Evolutionary conservation across 1,140 invertebrate species (phyloP).

Genomic region (Camponotus floridanus): DNA sequence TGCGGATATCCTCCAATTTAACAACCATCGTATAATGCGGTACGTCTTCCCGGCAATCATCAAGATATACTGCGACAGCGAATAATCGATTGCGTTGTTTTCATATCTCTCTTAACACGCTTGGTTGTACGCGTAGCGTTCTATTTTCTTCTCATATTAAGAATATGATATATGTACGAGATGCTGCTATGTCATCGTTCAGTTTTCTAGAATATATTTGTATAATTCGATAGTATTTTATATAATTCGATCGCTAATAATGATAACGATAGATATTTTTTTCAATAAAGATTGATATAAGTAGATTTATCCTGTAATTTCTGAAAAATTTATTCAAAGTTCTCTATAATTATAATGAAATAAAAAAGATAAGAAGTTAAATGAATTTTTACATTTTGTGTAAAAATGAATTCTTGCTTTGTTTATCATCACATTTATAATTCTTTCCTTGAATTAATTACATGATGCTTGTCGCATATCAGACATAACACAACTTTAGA

Average conservation of each 20-base stretch:
- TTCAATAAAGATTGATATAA: no score
- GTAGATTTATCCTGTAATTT: no score
- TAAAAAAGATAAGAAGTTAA: neutral
- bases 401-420: neutral
- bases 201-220: neutral
- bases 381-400: neutral
- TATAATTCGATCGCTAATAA: no score
- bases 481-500: neutral
- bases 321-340: neutral
- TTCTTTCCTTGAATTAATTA: neutral
- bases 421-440: neutral
- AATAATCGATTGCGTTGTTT: slow-evolving; percentile 46
- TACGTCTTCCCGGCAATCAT: slow-evolving; percentile 36
- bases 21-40: slow-evolving; percentile 50
- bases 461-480: slow-evolving; percentile 21
- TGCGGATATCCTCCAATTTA: slow-evolving; percentile 55
- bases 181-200: neutral
- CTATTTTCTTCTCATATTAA: slow-evolving; percentile 1
- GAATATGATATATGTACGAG: neutral
- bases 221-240: neutral
- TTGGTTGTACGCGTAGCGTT: neutral
- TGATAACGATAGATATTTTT: no score
- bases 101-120: neutral
- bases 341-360: neutral
- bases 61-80: slow-evolving; percentile 39